A percentile compares a stretch with the other conserved stretches of the same genome.
Conservation (phyloP, 2,113 vertebrate genomes). For the Myodes glareolus region DNA sequence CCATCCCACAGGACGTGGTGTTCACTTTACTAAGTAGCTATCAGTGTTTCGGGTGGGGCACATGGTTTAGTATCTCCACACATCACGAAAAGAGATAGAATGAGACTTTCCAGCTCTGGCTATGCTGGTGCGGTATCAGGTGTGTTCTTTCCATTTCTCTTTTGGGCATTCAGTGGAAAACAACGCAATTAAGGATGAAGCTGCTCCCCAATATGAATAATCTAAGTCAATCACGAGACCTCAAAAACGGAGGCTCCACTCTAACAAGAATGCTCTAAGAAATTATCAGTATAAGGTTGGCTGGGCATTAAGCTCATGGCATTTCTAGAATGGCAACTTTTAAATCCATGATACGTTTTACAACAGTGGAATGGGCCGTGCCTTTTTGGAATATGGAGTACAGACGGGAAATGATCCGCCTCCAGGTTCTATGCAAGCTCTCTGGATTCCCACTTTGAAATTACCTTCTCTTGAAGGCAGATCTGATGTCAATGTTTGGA, state of each 20-base stretch:
- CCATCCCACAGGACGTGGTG: background rate
- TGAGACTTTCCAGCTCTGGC: background rate
- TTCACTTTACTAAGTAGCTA: background rate
- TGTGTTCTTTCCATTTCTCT: background rate
- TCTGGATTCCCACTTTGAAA: constrained; percentile 36
- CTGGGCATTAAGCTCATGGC: background rate
- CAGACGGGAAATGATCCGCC: background rate
- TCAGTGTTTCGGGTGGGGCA: background rate
- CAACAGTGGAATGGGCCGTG: background rate
- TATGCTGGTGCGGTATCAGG: background rate
- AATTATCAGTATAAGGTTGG: background rate
- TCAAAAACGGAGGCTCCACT: background rate
- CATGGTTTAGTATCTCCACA: background rate
- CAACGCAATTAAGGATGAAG: background rate
- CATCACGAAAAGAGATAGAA: background rate
- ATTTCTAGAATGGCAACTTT: constrained; percentile 12
- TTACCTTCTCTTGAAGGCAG: constrained; percentile 99
- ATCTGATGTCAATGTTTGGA: constrained; percentile 96
- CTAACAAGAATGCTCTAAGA: background rate
- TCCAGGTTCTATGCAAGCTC: background rate
- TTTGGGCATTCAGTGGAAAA: background rate
- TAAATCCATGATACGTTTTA: background rate
- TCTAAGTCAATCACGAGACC: background rate
- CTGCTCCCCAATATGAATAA: background rate
- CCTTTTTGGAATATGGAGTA: background rate